A percentile compares a stretch with the other conserved stretches of the same genome.
Conservation (phyloP, 2,113 vertebrate genomes). For the Talpa occidentalis region DNA sequence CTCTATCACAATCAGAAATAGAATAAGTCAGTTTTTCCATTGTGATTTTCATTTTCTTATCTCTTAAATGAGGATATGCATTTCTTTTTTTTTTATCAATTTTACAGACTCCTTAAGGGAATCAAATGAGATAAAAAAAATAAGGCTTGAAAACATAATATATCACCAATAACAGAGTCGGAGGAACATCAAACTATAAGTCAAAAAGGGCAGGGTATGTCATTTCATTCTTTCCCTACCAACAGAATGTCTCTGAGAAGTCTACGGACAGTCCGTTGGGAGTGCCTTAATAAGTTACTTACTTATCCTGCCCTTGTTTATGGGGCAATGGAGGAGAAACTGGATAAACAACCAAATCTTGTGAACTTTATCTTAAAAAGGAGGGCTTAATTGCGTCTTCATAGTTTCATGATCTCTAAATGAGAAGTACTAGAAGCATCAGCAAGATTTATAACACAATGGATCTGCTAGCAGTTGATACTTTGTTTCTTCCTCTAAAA, state of each 20-base stretch:
- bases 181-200: background rate
- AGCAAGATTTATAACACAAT: background rate
- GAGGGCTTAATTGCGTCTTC: background rate
- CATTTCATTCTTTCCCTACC: background rate
- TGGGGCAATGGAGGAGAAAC: background rate
- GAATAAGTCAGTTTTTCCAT: background rate
- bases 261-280: too few species aligned
- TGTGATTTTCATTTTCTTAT: background rate
- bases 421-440: background rate
- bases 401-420: background rate
- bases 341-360: background rate
- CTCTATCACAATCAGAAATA: background rate
- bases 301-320: background rate
- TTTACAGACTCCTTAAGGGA: background rate
- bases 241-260: too few species aligned
- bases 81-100: background rate
- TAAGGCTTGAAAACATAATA: background rate
- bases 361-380: background rate
- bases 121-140: too few species aligned
- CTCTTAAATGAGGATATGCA: background rate
- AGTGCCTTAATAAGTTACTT: too few species aligned
- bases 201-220: background rate
- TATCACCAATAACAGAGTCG: background rate
- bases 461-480: background rate
- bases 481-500: background rate